phyloP scores from a whole-genome alignment of 92 coral and sea anemone species.

The Chrysogorgia sp. region DNA sequence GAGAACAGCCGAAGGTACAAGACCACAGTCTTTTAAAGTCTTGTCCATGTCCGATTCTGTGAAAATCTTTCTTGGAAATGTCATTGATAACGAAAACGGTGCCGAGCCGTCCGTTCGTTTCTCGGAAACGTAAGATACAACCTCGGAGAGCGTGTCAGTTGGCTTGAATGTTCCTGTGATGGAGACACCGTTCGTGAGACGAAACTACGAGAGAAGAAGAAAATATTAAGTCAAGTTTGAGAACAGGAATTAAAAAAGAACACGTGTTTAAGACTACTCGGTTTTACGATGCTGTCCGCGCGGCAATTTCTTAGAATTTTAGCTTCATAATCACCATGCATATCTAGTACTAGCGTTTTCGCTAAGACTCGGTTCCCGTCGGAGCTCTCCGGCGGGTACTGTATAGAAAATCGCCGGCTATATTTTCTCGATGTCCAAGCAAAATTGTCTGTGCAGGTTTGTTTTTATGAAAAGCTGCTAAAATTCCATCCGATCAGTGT shows the following conservation, averaged over 20 bases:
- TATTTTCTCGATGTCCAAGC: too few relatives aligned
- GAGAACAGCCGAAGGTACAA: conserved; percentile 89
- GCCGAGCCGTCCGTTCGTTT: conserved; percentile 83
- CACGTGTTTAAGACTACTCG: neutral
- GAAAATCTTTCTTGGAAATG: conserved; percentile 93
- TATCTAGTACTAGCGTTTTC: neutral
- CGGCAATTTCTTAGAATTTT: too few relatives aligned
- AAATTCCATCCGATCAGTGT: too few relatives aligned
- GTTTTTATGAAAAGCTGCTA: too few relatives aligned
- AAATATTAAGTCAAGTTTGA: conserved; percentile 8
- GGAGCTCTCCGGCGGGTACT: neutral
- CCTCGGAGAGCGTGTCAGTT: conserved; percentile 73
- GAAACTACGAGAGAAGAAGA: conserved; percentile 67
- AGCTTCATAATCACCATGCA: too few relatives aligned
- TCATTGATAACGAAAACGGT: conserved; percentile 90
- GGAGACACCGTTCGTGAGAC: conserved; percentile 82
- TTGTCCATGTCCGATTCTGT: conserved; percentile 76
- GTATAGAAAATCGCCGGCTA: too few relatives aligned
- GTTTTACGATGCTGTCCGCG: too few relatives aligned
- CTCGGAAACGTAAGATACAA: conserved; percentile 66
- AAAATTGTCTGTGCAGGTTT: too few relatives aligned
- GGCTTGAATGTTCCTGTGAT: conserved; percentile 87
- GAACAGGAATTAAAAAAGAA: neutral
- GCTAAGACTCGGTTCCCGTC: too few relatives aligned
- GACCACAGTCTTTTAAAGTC: conserved; percentile 82